Evolutionary conservation across 2,113 vertebrate genomes (phyloP), one percentile per base, ranked within the genome.

Genomic region (Pangasianodon hypophthalmus): DNA sequence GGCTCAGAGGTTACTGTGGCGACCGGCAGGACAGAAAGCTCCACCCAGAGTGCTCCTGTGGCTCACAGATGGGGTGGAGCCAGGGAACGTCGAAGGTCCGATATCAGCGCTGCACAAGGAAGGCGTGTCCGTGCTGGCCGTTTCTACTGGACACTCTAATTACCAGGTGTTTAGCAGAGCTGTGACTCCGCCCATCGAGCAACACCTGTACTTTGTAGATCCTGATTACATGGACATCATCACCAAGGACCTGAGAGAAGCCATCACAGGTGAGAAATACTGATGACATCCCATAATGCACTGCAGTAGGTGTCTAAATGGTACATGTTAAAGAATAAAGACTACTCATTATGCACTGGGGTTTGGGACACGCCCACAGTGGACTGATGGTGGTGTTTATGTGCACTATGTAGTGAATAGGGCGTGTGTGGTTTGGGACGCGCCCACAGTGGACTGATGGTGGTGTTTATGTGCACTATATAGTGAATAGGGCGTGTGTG

Each of bases 41-140:
- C 95, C 96, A 21, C 97, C 97, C 88, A 98, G 97, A 92, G 95
- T 98, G 0, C 91, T 98, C 92, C 94, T 99, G 71, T 99, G 98
- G 98, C 94, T 99, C 92, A 98, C 98, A 0, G 98, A 99, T 0
- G 98, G 98, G 0, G 96, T 96, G 90, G 95, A 97, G 92, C 97
- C 95, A 0, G 97, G 97, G 18, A 94, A 96, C 1, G 94, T 98
- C 90, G 96, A 96, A 0, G 84, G 93, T 90, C 95, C 95, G 13
- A 97, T 97, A 96, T 94, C 92, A 80, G 94, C 94, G 54, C 95
- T 99, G 77, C 97, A 96, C 90, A 95, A 95, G 29, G 92, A 89
- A 87, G 97, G 97, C 0, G 96, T 97, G 0, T 95, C 95, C 0
- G 93, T 98, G 81, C 96, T 98, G 94, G 97, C 96, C 0, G 93